Conservation (phyloP, 1,140 invertebrate genomes). For the Coelopa frigida region DNA sequence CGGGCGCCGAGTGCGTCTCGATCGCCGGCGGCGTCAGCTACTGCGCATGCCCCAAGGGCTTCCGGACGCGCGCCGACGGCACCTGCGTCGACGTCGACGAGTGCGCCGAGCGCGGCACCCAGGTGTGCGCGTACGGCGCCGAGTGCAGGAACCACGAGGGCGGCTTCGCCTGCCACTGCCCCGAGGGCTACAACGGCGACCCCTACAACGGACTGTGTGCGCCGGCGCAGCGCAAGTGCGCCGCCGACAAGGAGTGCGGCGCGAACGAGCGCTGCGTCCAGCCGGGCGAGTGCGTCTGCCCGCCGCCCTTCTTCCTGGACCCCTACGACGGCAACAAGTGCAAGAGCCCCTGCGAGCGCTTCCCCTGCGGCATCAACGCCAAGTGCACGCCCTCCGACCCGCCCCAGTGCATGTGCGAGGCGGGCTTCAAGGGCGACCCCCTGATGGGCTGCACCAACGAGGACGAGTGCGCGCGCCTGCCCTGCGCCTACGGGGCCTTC, state of each 20-base stretch:
- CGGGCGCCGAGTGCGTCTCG: slow-evolving; percentile 77
- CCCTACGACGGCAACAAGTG: slow-evolving; percentile 71
- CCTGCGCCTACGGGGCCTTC: slow-evolving; percentile 76
- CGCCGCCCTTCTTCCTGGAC: slow-evolving; percentile 80
- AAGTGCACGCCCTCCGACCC: slow-evolving; percentile 85
- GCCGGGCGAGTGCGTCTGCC: slow-evolving; percentile 81
- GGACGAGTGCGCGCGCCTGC: slow-evolving; percentile 66
- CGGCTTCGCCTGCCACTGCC: slow-evolving; percentile 73
- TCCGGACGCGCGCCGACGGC: slow-evolving; percentile 62
- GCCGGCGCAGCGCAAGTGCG: slow-evolving; percentile 70
- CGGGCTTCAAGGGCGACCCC: slow-evolving; percentile 77
- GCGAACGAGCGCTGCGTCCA: slow-evolving; percentile 84
- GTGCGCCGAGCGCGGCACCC: slow-evolving; percentile 61
- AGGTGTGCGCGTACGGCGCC: slow-evolving; percentile 76
- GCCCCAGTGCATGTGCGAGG: slow-evolving; percentile 77
- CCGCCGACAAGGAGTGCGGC: slow-evolving; percentile 72
- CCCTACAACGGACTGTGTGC: slow-evolving; percentile 64
- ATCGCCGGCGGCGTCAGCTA: slow-evolving; percentile 86
- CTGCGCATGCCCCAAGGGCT: slow-evolving; percentile 79
- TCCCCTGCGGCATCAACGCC: slow-evolving; percentile 85
- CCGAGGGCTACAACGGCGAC: slow-evolving; percentile 63
- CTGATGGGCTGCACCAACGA: slow-evolving; percentile 74
- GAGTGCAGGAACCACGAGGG: slow-evolving; percentile 76
- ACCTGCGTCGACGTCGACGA: slow-evolving; percentile 77
- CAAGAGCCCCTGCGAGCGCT: slow-evolving; percentile 82